Percentiles rank a stretch among this genome's conserved stretches.
Evolutionary conservation across 2,888 invertebrate species (phyloP).

Genomic region (Scaptomyza flava): DNA sequence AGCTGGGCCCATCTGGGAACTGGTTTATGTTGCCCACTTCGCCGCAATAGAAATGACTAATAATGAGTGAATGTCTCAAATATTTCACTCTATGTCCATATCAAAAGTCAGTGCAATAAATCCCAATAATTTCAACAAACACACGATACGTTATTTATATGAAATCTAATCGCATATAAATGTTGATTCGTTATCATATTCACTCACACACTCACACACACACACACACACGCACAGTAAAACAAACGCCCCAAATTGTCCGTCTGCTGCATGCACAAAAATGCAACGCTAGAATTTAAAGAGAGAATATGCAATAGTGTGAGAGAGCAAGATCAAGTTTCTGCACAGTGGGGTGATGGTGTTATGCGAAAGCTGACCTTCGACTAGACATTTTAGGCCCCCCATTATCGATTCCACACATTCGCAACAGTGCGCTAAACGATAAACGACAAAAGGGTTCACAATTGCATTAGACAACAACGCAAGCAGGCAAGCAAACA

Average conservation of each 20-base stretch:
- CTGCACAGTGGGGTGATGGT: conserved; percentile 40
- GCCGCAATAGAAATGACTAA: conserved; percentile 46
- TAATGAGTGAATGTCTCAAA: conserved; percentile 40
- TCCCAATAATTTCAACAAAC: conserved; percentile 1
- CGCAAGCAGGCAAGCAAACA: conserved; percentile 5
- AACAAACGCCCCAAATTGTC: conserved; percentile 44
- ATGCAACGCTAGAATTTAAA: conserved; percentile 20
- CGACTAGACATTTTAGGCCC: conserved; percentile 13
- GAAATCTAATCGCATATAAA: conserved; percentile 65
- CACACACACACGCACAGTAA: neutral
- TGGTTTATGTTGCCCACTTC: conserved; percentile 51
- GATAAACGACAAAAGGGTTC: conserved; percentile 47
- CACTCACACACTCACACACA: conserved; percentile 18
- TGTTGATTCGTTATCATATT: conserved; percentile 60
- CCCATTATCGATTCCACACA: conserved; percentile 49
- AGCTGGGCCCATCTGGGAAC: conserved; percentile 31
- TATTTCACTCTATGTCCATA: conserved; percentile 19
- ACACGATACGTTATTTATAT: conserved; percentile 35
- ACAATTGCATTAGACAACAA: conserved; percentile 50
- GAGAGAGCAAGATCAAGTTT: conserved; percentile 25
- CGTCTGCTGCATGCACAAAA: conserved; percentile 40
- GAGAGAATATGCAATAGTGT: neutral
- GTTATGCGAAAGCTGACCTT: conserved; percentile 35
- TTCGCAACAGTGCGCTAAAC: conserved; percentile 50
- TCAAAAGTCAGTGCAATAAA: conserved; percentile 27